A percentile compares a stretch with the other conserved stretches of the same genome.
phyloP scores from a whole-genome alignment of 2,888 invertebrate genomes.

The Acanthosepion lycidas region DNA sequence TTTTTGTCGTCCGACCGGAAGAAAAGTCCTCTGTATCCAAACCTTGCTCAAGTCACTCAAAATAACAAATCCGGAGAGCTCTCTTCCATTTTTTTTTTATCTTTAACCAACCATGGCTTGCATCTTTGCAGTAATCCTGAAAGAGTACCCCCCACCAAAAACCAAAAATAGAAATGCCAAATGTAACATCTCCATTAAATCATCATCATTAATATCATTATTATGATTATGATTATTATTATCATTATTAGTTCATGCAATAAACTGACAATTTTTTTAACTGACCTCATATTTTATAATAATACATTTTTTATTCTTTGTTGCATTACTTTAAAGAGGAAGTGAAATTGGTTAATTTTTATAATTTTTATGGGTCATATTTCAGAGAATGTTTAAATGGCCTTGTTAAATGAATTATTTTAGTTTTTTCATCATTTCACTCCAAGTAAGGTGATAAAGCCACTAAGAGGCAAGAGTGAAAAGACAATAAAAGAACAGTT shows the following conservation, averaged over 20 bases:
- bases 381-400: too few relatives aligned
- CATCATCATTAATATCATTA: background rate
- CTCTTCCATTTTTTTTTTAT: background rate
- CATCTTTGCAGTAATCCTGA: background rate
- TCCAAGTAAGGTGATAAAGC: too few relatives aligned
- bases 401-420: too few relatives aligned
- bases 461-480: too few relatives aligned
- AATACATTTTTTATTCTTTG: background rate
- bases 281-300: background rate
- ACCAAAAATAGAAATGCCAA: background rate
- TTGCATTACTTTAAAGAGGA: too few relatives aligned
- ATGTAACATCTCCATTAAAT: background rate
- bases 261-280: background rate
- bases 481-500: too few relatives aligned
- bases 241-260: background rate
- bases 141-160: background rate
- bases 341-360: too few relatives aligned
- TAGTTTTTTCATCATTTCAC: too few relatives aligned
- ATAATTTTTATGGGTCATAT: too few relatives aligned
- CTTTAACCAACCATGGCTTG: background rate
- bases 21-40: background rate
- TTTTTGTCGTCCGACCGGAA: background rate
- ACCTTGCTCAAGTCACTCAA: background rate
- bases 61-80: background rate
- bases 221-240: background rate